Conservation (phyloP, 2,797 vertebrate species). For the Phaenicophaeus curvirostris region DNA sequence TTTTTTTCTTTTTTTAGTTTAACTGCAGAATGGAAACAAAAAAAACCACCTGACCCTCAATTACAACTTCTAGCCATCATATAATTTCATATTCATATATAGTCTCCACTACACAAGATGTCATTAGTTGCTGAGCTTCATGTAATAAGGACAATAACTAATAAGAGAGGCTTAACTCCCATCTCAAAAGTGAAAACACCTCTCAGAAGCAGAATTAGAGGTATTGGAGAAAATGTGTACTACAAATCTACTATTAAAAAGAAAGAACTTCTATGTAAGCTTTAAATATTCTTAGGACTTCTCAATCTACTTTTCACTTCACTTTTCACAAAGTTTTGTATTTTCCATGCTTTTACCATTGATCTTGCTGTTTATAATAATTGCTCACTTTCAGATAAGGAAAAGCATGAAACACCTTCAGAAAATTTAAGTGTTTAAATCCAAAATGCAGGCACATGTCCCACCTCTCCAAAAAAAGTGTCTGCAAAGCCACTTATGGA, state of each 20-base stretch:
- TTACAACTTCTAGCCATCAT: not conserved
- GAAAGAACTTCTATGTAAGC: not conserved
- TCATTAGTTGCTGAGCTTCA: not conserved
- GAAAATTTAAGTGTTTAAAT: not conserved
- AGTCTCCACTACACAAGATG: not conserved
- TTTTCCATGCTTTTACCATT: not conserved
- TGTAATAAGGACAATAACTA: not conserved
- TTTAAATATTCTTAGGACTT: not conserved
- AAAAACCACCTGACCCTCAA: not conserved
- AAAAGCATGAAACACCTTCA: not conserved
- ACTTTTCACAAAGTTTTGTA: not conserved
- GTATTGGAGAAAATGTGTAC: not conserved
- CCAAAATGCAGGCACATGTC: rapidly evolving
- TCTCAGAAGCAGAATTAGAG: not conserved
- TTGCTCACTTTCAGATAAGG: not conserved
- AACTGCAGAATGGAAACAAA: not conserved
- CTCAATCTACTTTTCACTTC: not conserved
- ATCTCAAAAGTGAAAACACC: not conserved
- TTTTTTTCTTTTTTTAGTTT: not conserved
- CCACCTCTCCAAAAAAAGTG: not conserved
- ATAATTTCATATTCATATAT: not conserved
- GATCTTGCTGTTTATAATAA: not conserved
- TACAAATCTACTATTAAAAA: not conserved
- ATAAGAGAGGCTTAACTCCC: not conserved
- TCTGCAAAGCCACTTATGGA: not conserved